A percentile compares a stretch with the other conserved stretches of the same genome.
These are phyloP conservation scores for Zapornia atra DNA, from an alignment of 2,113 vertebrate species.

Conservation along the genomic window DNA sequence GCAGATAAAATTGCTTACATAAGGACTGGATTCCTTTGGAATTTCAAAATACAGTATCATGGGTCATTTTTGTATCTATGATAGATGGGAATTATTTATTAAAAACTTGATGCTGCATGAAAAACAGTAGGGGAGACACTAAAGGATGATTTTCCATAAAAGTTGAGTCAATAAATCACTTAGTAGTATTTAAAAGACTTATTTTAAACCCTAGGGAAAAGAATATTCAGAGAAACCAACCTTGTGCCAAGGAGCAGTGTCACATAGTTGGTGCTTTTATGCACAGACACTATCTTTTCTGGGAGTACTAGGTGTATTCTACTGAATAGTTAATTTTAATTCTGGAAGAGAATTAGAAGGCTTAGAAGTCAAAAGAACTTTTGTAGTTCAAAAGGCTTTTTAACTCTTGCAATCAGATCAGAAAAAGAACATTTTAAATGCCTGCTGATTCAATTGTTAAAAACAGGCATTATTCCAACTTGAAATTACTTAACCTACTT, in stretches of 20 bases:
- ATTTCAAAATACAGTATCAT: not conserved
- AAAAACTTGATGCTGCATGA: slow-evolving; percentile 18
- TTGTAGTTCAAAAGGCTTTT: not conserved
- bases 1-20: not conserved
- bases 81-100: slow-evolving; percentile 67
- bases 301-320: not conserved
- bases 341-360: not conserved
- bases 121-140: not conserved
- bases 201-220: not conserved
- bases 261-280: not conserved
- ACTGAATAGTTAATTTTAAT: not conserved
- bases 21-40: slow-evolving; percentile 2
- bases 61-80: not conserved
- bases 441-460: not conserved
- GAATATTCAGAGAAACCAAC: not conserved
- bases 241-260: not conserved
- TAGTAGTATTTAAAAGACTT: not conserved
- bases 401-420: too few relatives aligned
- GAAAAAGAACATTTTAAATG: not conserved
- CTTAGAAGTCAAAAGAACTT: not conserved
- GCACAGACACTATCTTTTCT: not conserved
- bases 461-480: not conserved
- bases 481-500: not conserved
- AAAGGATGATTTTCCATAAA: not conserved
- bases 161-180: not conserved